Base-by-base conservation (phyloP, 2,113 vertebrate genomes). In the Psephotus haematonotus region DNA sequence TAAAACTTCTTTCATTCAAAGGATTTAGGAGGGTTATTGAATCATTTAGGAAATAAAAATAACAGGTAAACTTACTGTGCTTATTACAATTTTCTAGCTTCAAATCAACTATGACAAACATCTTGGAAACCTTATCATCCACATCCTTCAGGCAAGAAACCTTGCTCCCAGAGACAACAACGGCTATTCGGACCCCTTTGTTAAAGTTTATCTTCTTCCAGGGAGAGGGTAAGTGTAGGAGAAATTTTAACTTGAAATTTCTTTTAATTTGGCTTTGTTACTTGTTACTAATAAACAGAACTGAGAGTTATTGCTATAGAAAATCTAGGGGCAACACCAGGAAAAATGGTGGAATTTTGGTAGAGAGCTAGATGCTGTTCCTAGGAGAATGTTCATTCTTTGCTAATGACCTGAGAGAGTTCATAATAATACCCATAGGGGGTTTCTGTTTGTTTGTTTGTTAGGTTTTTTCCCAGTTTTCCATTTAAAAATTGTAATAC, bases 71-170 rank as follows among this genome's bases (percentile, higher is more conserved):
- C 22, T 41, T 39, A 24, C 47, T 72, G 19, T 97, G 46, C 89
- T 96, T 96, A 57, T 92, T 97, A 5, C 67, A n/a, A n/a, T 63
- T 83, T 57, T 95, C 70, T 97, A 99, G 99, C 99, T 99, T 97
- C 99, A 99, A 98, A 99, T 99, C 98, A 99, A 98, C 98, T 99
- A 99, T 91, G 99, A 99, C 98, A 99, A 98, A 91, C 99, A 99
- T 95, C 98, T 99, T 93, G 99, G 99, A 95, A 99, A 99, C 97
- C 97, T 99, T 71, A 99, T 99, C 94, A 99, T 99, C 91, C 99
- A 99, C 55, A 98, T 99, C 82, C 99, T 99, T 92, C 99, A 99
- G 98, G 99, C 99, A 91, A 99, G 99, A 98, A 99, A 99, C 97
- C 98, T 99, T 68, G 98, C 98, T 86, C 98, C 98, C 43, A 98